phyloP scores from a whole-genome alignment of 2,797 vertebrate species.

The Ispidina picta region DNA sequence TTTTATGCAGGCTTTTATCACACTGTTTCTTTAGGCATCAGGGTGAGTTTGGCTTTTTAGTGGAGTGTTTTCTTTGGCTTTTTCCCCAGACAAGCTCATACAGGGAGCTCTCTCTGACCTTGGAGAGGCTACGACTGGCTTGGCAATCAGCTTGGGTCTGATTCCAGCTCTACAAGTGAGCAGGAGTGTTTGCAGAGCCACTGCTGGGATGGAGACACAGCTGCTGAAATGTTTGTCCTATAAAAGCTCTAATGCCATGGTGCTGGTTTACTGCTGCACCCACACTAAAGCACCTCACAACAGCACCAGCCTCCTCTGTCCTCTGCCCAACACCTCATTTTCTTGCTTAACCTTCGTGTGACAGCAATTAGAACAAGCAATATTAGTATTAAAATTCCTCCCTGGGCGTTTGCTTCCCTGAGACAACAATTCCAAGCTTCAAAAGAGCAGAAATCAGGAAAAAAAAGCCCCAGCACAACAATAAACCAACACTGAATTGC shows the following conservation, averaged over 20 bases:
- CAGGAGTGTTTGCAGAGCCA: conserved; percentile 31
- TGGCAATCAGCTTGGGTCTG: conserved; percentile 21
- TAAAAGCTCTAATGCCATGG: conserved; percentile 30
- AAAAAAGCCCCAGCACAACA: not conserved
- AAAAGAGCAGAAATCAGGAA: not conserved
- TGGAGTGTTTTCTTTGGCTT: not conserved
- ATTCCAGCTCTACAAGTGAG: conserved; percentile 19
- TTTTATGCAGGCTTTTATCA: not conserved
- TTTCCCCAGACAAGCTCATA: not conserved
- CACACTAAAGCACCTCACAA: not conserved
- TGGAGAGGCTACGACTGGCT: not conserved
- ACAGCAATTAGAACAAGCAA: not conserved
- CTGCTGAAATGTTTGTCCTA: conserved; percentile 1
- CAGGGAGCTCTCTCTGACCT: not conserved
- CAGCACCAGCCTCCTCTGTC: not conserved
- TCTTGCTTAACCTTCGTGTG: conserved; percentile 16
- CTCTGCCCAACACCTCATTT: not conserved
- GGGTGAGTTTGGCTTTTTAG: not conserved
- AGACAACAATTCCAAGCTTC: not conserved
- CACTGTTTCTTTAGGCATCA: not conserved
- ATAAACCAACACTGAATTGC: not conserved
- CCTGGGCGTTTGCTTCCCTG: not conserved
- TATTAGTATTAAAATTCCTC: conserved; percentile 12
- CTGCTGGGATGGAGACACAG: not conserved
- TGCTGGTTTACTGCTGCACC: conserved; percentile 6